A percentile compares a stretch with the other conserved stretches of the same genome.
Evolutionary conservation across 2,888 invertebrate species (phyloP).

Genomic region (Thereva nobilitata): DNA sequence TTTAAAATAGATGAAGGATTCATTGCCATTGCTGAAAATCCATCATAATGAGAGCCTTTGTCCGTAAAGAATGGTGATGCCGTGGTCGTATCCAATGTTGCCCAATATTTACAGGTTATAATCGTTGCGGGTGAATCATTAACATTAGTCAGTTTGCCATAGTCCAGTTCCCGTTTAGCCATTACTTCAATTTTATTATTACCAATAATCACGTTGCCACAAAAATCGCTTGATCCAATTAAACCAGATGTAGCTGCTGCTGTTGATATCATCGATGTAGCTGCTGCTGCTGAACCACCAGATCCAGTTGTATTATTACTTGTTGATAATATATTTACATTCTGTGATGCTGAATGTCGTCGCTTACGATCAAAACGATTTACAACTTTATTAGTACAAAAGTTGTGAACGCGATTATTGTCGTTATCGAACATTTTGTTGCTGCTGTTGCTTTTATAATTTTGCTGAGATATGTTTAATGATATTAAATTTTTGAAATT

Average conservation of each 20-base stretch:
- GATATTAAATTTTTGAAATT: slow-evolving; percentile 43
- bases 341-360: slow-evolving; percentile 61
- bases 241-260: not conserved
- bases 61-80: slow-evolving; percentile 47
- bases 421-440: slow-evolving; percentile 21
- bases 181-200: slow-evolving; percentile 38
- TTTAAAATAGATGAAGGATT: slow-evolving; percentile 50
- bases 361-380: slow-evolving; percentile 63
- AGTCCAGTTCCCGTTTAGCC: slow-evolving; percentile 35
- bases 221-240: slow-evolving; percentile 29
- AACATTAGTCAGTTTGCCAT: slow-evolving; percentile 27
- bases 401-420: slow-evolving; percentile 29
- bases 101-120: slow-evolving; percentile 53
- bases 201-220: slow-evolving; percentile 29
- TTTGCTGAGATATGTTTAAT: slow-evolving; percentile 30
- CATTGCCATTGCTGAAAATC: slow-evolving; percentile 41
- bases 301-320: no score
- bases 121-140: slow-evolving; percentile 45
- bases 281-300: no score
- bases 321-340: slow-evolving; percentile 30
- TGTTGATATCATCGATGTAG: no score
- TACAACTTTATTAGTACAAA: slow-evolving; percentile 24
- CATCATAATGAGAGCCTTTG: slow-evolving; percentile 46
- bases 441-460: slow-evolving; percentile 4
- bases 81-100: slow-evolving; percentile 44